Evolutionary conservation across 2,797 vertebrate species (phyloP), one percentile per base, ranked within the genome.

Genomic region (Sebastolobus altivelis): DNA sequence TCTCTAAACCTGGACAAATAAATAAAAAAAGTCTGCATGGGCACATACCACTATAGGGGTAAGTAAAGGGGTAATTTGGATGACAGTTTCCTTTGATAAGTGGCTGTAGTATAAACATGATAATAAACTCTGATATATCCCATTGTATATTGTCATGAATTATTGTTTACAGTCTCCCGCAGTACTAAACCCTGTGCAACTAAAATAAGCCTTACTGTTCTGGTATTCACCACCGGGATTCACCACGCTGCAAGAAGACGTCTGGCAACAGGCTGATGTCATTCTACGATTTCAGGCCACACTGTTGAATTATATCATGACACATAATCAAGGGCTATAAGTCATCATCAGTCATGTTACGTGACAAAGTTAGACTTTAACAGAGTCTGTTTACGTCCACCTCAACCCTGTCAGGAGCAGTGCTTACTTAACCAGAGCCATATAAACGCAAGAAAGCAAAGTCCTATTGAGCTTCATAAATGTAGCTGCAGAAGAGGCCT

Each of bases 371-470:
- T 80, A 18, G 83, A 91, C 84, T 87, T 89, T 89, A 80, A 86
- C 82, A 67, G 49, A 5, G 40, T 49, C 60, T 88, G 91, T 90
- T 91, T 90, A 91, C 8, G 12, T 84, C 79, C 61, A 72, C 37
- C 54, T 85, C 79, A 37, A 11, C 60, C 69, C 72, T 59, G 88
- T 82, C 84, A 79, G 72, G 60, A 83, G 75, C 22, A 1, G 29
- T 76, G 86, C 87, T 94, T 89, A 87, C 56, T 87, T 80, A 90
- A 91, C 79, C 46, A 12, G 56, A 83, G 81, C 81, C 72, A 31
- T 77, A 82, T 85, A 88, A 87, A 88, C 69, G 29, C 67, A 65
- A 49, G 46, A 70, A 72, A 65, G 69, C 83, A 86, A 85, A 83
- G 80, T 85, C 84, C 83, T 74, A 31, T 12, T 76, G 79, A 72